These are phyloP conservation scores for Eurypyga helias DNA, from an alignment of 2,113 vertebrate genomes.

Conservation along the genomic window DNA sequence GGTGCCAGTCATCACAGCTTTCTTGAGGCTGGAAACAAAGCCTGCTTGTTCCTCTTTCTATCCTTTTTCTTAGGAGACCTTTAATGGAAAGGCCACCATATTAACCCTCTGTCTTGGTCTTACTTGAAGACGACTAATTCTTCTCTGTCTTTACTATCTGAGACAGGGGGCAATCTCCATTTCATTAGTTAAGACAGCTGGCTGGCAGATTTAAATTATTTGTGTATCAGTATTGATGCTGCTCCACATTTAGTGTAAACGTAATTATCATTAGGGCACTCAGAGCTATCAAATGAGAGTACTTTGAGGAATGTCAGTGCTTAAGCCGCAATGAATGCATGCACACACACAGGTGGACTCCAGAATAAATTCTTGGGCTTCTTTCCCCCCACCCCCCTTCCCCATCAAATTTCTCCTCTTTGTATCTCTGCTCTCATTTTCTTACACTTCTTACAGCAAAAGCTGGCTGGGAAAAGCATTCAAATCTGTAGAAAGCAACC, in stretches of 20 bases:
- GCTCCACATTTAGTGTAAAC: conserved; percentile 38
- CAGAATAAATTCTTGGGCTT: neutral
- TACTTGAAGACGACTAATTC: neutral
- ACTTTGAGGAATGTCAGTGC: conserved; percentile 22
- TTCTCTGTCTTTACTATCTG: neutral
- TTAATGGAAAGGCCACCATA: neutral
- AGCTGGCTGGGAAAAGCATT: neutral
- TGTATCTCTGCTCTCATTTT: neutral
- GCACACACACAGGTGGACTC: neutral
- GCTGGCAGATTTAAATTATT: conserved; percentile 44
- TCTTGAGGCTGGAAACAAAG: neutral
- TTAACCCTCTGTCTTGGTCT: neutral
- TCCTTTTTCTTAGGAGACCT: neutral
- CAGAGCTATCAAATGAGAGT: conserved; percentile 23
- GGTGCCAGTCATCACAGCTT: neutral
- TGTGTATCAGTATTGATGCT: conserved; percentile 35
- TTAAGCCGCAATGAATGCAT: conserved; percentile 16
- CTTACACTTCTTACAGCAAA: neutral
- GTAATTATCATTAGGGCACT: conserved; percentile 57
- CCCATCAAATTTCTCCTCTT: neutral
- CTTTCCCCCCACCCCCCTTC: neutral
- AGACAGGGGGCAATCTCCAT: conserved; percentile 4
- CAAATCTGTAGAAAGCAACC: neutral
- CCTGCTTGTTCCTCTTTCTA: too few species aligned
- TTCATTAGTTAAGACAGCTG: neutral